These are phyloP conservation scores for Standfussiana lucernea DNA, from an alignment of 2,888 invertebrate species.

Conservation along the genomic window DNA sequence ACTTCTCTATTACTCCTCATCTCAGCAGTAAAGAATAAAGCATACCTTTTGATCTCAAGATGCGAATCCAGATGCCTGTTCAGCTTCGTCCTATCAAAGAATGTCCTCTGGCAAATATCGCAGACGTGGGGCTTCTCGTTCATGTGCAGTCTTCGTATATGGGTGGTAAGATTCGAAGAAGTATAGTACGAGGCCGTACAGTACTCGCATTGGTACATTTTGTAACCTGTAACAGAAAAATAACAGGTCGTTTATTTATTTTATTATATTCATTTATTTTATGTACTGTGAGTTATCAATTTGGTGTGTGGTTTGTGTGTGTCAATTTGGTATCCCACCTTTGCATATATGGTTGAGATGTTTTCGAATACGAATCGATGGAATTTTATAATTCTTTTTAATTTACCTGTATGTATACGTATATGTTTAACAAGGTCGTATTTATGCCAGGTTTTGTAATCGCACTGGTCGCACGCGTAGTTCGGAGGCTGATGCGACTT, in stretches of 20 bases:
- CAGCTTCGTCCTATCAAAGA: constrained; percentile 74
- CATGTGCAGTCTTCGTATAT: constrained; percentile 75
- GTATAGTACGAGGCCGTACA: constrained; percentile 75
- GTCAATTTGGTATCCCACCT: too few species aligned
- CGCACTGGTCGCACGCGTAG: constrained; percentile 76
- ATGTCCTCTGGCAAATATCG: constrained; percentile 72
- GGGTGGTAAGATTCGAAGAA: constrained; percentile 75
- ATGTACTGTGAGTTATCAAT: too few species aligned
- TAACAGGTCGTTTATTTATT: too few species aligned
- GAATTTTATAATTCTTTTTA: too few species aligned
- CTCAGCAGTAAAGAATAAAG: too few species aligned
- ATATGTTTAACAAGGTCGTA: constrained; percentile 80
- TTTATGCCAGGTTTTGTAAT: constrained; percentile 78
- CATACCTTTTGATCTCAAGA: constrained; percentile 78
- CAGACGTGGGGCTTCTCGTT: constrained; percentile 69
- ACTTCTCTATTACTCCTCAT: too few species aligned
- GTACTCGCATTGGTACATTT: constrained; percentile 77
- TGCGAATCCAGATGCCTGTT: constrained; percentile 79
- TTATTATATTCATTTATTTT: too few species aligned
- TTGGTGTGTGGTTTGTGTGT: too few species aligned
- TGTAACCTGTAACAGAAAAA: constrained; percentile 70
- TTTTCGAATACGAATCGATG: too few species aligned
- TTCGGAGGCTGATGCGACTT: constrained; percentile 75
- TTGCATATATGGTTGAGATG: too few species aligned
- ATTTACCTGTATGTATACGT: constrained; percentile 80